Conservation (phyloP, 2,888 invertebrate genomes). For the Silvanus unidentatus region DNA sequence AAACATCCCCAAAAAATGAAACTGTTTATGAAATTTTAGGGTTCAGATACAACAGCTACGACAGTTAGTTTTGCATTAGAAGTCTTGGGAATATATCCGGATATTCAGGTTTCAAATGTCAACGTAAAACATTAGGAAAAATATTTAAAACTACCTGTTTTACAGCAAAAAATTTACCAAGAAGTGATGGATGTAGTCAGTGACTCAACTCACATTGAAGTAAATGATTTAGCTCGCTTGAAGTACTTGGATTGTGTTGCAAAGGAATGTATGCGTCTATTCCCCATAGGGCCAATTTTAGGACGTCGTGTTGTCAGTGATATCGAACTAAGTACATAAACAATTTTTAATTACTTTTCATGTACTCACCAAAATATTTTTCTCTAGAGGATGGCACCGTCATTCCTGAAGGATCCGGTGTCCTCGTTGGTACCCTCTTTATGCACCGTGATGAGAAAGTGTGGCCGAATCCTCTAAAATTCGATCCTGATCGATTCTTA, state of each 20-base stretch:
- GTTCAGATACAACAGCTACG: too few species aligned
- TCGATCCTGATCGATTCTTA: constrained; percentile 5
- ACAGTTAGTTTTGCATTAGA: too few species aligned
- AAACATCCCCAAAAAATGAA: too few species aligned
- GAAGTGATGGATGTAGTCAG: neutral
- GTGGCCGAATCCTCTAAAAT: constrained; percentile 4
- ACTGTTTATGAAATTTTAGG: too few species aligned
- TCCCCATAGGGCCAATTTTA: neutral
- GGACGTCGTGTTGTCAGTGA: neutral
- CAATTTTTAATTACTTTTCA: neutral
- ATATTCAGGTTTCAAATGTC: too few species aligned
- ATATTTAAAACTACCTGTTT: too few species aligned
- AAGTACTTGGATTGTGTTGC: neutral
- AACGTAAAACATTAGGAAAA: too few species aligned
- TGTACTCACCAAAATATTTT: neutral
- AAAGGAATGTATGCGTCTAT: neutral
- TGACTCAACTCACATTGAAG: neutral
- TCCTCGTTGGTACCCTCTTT: neutral
- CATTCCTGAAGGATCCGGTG: neutral
- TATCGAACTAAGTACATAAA: neutral
- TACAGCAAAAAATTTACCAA: neutral
- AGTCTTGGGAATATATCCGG: too few species aligned
- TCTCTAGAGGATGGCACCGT: constrained; percentile 1
- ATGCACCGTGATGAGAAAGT: constrained; percentile 5
- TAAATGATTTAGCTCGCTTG: neutral